A percentile compares a stretch with the other conserved stretches of the same genome.
These are phyloP conservation scores for Euphydryas editha DNA, from an alignment of 2,888 invertebrate species.

Conservation along the genomic window DNA sequence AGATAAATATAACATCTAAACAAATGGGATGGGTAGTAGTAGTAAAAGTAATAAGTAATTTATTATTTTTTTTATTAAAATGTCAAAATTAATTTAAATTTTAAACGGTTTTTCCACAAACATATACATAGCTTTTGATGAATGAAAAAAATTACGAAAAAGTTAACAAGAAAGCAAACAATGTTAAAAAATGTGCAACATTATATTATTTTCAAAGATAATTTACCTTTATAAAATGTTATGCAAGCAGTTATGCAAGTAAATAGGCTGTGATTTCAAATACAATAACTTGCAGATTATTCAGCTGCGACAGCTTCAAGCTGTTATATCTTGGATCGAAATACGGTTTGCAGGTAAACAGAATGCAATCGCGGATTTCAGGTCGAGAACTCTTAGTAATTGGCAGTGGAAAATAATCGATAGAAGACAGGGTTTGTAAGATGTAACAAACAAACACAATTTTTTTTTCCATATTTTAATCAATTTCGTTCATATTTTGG, in stretches of 20 bases:
- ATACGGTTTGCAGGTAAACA: slow-evolving; percentile 34
- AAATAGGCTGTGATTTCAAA: slow-evolving; percentile 28
- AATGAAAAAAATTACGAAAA: too few species aligned
- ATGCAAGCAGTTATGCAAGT: background rate
- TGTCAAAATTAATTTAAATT: too few species aligned
- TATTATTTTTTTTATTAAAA: background rate
- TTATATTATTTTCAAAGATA: too few species aligned
- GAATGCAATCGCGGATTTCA: slow-evolving; percentile 33
- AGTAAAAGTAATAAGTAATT: too few species aligned
- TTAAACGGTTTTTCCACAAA: too few species aligned
- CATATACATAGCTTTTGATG: too few species aligned
- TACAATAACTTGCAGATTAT: slow-evolving; percentile 41
- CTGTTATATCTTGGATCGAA: slow-evolving; percentile 34
- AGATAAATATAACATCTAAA: too few species aligned
- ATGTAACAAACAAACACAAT: background rate
- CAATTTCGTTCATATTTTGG: too few species aligned
- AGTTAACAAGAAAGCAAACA: too few species aligned
- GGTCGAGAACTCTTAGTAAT: slow-evolving; percentile 38
- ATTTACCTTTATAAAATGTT: background rate
- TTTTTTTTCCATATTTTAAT: too few species aligned
- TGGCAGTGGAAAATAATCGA: slow-evolving; percentile 34
- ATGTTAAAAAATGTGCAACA: too few species aligned
- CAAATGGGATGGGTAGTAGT: too few species aligned
- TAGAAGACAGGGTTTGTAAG: background rate
- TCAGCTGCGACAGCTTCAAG: slow-evolving; percentile 29